Conservation (phyloP, 2,888 invertebrate genomes). For the Eubasilissa splendida region DNA sequence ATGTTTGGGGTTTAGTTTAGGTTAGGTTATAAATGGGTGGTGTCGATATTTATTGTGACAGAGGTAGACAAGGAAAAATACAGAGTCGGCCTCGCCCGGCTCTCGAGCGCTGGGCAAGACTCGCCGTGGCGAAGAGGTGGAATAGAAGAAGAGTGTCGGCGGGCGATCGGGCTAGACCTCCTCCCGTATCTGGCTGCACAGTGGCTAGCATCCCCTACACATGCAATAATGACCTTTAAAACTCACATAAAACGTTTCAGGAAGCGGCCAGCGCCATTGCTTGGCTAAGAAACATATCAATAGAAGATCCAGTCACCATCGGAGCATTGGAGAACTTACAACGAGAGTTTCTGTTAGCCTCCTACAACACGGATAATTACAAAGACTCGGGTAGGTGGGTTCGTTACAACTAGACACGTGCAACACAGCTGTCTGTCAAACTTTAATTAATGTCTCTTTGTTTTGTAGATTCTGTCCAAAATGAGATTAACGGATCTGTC, state of each 20-base stretch:
- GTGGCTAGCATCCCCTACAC: not conserved
- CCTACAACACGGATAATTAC: not conserved
- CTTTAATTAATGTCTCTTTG: not conserved
- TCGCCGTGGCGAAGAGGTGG: not conserved
- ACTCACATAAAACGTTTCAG: conserved; percentile 36
- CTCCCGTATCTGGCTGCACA: too few species aligned
- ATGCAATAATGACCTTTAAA: not conserved
- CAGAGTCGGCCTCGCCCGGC: too few species aligned
- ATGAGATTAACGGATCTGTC: not conserved
- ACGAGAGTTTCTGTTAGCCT: conserved; percentile 34
- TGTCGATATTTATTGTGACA: too few species aligned
- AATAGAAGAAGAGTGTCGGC: not conserved
- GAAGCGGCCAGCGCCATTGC: conserved; percentile 54
- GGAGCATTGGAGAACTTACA: conserved; percentile 52
- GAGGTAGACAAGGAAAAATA: too few species aligned
- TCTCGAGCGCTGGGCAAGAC: too few species aligned
- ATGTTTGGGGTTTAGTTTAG: too few species aligned
- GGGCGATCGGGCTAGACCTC: too few species aligned
- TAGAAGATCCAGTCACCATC: conserved; percentile 44
- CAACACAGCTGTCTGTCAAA: not conserved
- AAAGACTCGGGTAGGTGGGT: not conserved
- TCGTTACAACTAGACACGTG: not conserved
- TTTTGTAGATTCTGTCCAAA: conserved; percentile 4
- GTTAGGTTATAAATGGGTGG: too few species aligned
- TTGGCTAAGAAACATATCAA: conserved; percentile 49